Conservation (phyloP, 2,113 vertebrate species). For the Bucco capensis region DNA sequence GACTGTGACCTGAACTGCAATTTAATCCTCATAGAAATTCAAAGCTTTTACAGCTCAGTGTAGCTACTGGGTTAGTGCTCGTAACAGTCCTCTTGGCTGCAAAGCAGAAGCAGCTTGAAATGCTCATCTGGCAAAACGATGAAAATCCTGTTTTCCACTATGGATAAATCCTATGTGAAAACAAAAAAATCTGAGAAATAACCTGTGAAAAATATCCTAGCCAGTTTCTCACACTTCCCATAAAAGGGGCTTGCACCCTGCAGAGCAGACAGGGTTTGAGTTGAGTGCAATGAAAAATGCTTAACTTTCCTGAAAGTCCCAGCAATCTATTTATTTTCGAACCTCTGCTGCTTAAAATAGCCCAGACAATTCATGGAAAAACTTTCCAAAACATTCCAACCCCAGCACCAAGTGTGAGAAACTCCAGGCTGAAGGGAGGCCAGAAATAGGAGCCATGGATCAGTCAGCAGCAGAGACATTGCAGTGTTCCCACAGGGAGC, state of each 20-base stretch:
- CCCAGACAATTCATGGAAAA: background rate
- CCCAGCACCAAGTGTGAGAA: conserved; percentile 43
- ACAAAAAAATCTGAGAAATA: background rate
- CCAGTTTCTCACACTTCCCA: background rate
- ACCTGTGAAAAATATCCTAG: background rate
- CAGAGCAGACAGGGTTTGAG: background rate
- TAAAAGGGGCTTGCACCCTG: background rate
- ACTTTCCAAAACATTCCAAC: conserved; percentile 39
- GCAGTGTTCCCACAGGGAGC: background rate
- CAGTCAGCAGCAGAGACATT: background rate
- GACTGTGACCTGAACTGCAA: conserved; percentile 15
- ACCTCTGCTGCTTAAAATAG: conserved; percentile 24
- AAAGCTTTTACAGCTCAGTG: conserved; percentile 1
- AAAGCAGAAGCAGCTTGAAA: conserved; percentile 11
- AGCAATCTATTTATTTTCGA: conserved; percentile 8
- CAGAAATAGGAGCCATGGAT: background rate
- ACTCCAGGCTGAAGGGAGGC: background rate
- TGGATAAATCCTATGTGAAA: conserved; percentile 1
- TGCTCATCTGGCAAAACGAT: background rate
- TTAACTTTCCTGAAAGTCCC: background rate
- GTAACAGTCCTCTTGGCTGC: background rate
- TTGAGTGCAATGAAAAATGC: background rate
- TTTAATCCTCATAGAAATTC: conserved; percentile 29
- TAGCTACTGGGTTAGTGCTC: background rate
- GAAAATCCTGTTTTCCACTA: background rate